These are phyloP conservation scores for Torymus auratus DNA, from an alignment of 2,888 invertebrate species.

Conservation along the genomic window DNA sequence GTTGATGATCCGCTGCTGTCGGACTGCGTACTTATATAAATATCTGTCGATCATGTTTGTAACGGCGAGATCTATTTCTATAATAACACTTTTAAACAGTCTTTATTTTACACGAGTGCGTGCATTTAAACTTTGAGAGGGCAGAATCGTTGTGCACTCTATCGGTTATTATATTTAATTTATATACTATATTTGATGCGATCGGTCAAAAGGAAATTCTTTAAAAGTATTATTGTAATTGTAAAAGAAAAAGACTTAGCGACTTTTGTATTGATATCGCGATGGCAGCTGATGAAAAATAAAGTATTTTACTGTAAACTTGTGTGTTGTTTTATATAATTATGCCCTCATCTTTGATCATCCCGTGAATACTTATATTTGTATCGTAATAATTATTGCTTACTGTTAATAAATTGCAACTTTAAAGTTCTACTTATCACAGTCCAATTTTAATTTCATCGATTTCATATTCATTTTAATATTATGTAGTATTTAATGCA, in stretches of 20 bases:
- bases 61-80: neutral
- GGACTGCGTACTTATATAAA: constrained; percentile 26
- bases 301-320: constrained; percentile 67
- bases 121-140: constrained; percentile 23
- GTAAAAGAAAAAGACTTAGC: constrained; percentile 49
- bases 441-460: no score
- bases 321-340: constrained; percentile 43
- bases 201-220: constrained; percentile 43
- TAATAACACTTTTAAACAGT: no score
- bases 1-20: constrained; percentile 41
- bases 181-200: constrained; percentile 32
- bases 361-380: neutral
- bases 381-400: neutral
- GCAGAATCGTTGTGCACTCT: constrained; percentile 8
- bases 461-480: no score
- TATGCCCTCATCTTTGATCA: neutral
- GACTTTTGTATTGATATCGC: constrained; percentile 60
- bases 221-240: constrained; percentile 56
- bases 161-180: constrained; percentile 30
- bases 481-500: no score
- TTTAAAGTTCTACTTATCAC: no score
- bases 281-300: constrained; percentile 65
- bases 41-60: constrained; percentile 1
- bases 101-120: neutral
- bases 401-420: no score